These are phyloP conservation scores for Megaptera novaeangliae DNA, from an alignment of 2,113 vertebrate species.

Conservation along the genomic window DNA sequence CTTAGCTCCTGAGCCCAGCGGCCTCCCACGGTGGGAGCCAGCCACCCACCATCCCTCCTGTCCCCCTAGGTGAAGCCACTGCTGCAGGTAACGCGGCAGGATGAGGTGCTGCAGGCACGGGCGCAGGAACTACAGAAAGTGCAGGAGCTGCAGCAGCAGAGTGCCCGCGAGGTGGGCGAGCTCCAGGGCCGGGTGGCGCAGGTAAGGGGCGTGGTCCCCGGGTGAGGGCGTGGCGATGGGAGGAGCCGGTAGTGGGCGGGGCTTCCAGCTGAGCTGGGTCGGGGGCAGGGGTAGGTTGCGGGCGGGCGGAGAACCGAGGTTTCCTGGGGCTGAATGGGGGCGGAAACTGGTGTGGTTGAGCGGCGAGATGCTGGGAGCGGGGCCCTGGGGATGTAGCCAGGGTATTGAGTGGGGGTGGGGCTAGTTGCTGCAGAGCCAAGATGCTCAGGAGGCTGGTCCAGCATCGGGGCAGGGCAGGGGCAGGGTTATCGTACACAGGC, in stretches of 20 bases:
- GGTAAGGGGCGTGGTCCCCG: constrained; percentile 67
- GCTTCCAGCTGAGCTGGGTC: not conserved
- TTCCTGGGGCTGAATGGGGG: rapidly evolving
- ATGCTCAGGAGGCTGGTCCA: not conserved
- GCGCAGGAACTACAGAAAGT: constrained; percentile 88
- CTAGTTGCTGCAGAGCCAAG: not conserved
- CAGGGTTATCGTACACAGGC: not conserved
- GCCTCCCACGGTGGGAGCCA: too few relatives aligned
- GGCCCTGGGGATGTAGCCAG: not conserved
- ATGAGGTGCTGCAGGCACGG: constrained; percentile 90
- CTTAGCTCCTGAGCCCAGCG: not conserved
- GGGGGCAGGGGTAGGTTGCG: too few relatives aligned
- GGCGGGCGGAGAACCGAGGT: not conserved
- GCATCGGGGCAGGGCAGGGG: not conserved
- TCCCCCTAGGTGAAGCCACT: constrained; percentile 89
- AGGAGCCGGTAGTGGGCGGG: rapidly evolving
- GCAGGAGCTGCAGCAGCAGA: constrained; percentile 85
- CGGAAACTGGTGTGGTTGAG: not conserved
- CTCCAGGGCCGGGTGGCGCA: constrained; percentile 85
- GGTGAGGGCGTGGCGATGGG: rapidly evolving
- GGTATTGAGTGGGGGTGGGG: not conserved
- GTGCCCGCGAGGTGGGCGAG: constrained; percentile 83
- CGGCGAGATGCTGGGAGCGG: not conserved
- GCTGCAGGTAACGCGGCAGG: constrained; percentile 92
- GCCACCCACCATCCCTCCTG: too few relatives aligned